These are phyloP conservation scores for Tympanoctomys barrerae DNA, from an alignment of 2,797 vertebrate species.

Conservation along the genomic window DNA sequence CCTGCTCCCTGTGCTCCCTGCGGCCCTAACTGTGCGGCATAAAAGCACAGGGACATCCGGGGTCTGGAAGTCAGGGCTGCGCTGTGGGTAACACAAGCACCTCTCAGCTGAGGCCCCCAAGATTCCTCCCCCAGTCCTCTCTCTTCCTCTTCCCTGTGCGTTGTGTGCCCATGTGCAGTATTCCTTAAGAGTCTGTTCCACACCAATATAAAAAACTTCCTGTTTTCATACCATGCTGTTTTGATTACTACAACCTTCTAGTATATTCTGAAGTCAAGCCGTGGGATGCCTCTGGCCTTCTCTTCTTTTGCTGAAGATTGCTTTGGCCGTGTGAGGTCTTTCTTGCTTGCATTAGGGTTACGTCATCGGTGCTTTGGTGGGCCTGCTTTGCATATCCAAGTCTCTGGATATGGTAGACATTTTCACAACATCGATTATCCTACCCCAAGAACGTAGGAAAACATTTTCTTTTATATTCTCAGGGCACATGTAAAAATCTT, in stretches of 20 bases:
- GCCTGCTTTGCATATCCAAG: neutral
- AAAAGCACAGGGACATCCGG: neutral
- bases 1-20: neutral
- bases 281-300: neutral
- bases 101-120: conserved; percentile 3
- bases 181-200: neutral
- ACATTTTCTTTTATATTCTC: too few relatives aligned
- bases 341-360: neutral
- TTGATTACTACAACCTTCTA: neutral
- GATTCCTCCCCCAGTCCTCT: neutral
- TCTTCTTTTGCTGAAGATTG: neutral
- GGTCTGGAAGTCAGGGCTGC: neutral
- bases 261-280: neutral
- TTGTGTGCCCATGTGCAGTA: neutral
- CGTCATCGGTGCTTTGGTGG: neutral
- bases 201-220: neutral
- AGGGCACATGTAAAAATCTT: too few relatives aligned
- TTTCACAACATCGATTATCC: neutral
- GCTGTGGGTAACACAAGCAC: neutral
- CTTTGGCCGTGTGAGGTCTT: neutral
- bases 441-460: neutral
- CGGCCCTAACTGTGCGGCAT: neutral
- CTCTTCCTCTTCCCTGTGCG: neutral
- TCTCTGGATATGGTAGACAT: neutral
- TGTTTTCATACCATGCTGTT: neutral